Percentiles rank a stretch among this genome's conserved stretches.
Evolutionary conservation across 2,113 vertebrate genomes (phyloP).

Genomic region (Pteronura brasiliensis): DNA sequence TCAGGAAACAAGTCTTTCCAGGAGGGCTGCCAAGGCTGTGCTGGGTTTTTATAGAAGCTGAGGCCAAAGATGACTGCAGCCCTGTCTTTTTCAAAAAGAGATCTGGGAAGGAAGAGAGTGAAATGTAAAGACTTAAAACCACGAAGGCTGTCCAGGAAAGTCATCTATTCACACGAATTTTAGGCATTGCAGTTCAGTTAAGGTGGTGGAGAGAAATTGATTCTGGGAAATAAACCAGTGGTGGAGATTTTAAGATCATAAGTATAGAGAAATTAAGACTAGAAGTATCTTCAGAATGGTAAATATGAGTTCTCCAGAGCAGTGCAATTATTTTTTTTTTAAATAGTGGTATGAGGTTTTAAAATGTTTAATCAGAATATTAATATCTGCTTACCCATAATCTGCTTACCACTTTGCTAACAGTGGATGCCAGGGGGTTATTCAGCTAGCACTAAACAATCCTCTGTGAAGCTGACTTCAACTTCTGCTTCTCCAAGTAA

Average conservation of each 20-base stretch:
- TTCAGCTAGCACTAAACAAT: slow-evolving; percentile 75
- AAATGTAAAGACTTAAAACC: neutral
- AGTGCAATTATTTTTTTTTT: slow-evolving; percentile 43
- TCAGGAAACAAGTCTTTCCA: slow-evolving; percentile 58
- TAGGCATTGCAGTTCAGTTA: neutral
- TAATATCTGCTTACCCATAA: slow-evolving; percentile 67
- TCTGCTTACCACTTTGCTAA: slow-evolving; percentile 65
- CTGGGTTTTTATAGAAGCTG: slow-evolving; percentile 35
- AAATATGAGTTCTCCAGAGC: neutral
- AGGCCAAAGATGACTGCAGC: slow-evolving; percentile 45
- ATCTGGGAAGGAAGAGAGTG: neutral
- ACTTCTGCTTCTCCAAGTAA: slow-evolving; percentile 79
- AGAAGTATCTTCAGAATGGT: neutral
- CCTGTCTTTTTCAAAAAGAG: slow-evolving; percentile 6
- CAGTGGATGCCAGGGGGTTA: slow-evolving; percentile 72
- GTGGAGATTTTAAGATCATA: neutral
- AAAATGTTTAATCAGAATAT: slow-evolving; percentile 65
- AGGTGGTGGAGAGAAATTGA: neutral
- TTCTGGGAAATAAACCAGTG: neutral
- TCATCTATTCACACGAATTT: neutral
- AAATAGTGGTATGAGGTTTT: slow-evolving; percentile 49
- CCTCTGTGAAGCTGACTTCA: slow-evolving; percentile 75
- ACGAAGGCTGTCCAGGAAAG: neutral
- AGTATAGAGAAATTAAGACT: neutral
- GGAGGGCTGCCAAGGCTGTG: slow-evolving; percentile 28